Conservation (phyloP, 2,888 invertebrate genomes). For the Caenorhabditis sp. region DNA sequence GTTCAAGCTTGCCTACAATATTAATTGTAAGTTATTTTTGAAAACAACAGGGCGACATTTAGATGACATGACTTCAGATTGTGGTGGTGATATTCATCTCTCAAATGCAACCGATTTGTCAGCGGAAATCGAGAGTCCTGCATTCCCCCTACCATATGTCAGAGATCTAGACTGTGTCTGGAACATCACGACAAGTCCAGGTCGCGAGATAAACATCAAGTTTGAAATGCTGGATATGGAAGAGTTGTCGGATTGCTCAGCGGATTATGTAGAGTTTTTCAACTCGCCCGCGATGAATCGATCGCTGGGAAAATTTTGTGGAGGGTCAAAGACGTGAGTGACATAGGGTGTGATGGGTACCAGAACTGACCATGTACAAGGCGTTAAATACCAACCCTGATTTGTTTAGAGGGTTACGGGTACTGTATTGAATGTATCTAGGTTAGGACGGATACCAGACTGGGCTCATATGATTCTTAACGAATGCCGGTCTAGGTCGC, state of each 20-base stretch:
- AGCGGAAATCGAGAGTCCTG: conserved; percentile 52
- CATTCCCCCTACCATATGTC: conserved; percentile 66
- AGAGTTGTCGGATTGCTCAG: conserved; percentile 42
- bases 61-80: conserved; percentile 41
- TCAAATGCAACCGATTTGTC: conserved; percentile 24
- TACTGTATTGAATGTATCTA: no score
- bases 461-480: no score
- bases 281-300: conserved; percentile 45
- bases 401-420: no score
- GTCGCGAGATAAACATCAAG: conserved; percentile 47
- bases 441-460: no score
- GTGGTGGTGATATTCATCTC: conserved; percentile 61
- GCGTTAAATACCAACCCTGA: no score
- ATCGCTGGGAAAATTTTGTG: conserved; percentile 57
- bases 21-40: conserved; percentile 42
- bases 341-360: no score
- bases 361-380: no score
- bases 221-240: background rate
- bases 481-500: no score
- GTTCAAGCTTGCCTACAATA: conserved; percentile 63
- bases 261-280: conserved; percentile 63
- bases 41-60: background rate
- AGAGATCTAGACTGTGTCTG: conserved; percentile 65
- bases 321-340: conserved; percentile 29
- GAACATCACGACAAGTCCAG: conserved; percentile 64